A percentile compares a stretch with the other conserved stretches of the same genome.
Evolutionary conservation across 2,113 vertebrate genomes (phyloP).

Genomic region (Cyprinodon variegatus): DNA sequence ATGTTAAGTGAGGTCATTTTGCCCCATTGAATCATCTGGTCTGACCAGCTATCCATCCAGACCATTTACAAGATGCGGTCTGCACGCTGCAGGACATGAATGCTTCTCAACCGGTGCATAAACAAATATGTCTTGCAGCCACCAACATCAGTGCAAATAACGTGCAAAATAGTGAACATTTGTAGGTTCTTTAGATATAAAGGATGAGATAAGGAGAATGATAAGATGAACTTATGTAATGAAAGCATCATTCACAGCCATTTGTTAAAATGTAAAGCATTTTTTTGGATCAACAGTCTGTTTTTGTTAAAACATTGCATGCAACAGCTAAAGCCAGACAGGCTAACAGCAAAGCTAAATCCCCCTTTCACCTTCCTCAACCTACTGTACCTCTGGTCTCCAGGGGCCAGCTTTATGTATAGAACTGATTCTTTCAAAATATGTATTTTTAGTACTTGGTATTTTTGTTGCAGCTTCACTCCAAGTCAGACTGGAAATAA

Average conservation of each 20-base stretch:
- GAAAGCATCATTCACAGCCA: neutral
- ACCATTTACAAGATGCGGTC: neutral
- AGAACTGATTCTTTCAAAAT: neutral
- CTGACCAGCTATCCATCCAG: neutral
- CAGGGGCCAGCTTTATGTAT: neutral
- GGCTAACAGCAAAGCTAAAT: neutral
- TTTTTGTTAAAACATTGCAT: neutral
- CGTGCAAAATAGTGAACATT: neutral
- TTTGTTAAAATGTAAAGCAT: neutral
- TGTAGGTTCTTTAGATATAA: no score
- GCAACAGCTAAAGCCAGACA: neutral
- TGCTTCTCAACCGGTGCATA: fast-evolving
- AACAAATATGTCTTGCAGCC: neutral
- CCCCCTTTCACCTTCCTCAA: neutral
- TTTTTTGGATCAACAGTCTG: neutral
- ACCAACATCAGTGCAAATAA: neutral
- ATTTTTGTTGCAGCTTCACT: neutral
- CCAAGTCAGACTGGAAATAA: neutral
- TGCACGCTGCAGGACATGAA: neutral
- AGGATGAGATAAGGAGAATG: no score
- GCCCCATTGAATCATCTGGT: no score
- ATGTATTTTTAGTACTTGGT: neutral
- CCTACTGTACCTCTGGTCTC: neutral
- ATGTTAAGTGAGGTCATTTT: no score
- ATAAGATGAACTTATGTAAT: no score